A percentile compares a stretch with the other conserved stretches of the same genome.
These are phyloP conservation scores for Cerastis rubricosa DNA, from an alignment of 2,888 invertebrate genomes.

Conservation along the genomic window DNA sequence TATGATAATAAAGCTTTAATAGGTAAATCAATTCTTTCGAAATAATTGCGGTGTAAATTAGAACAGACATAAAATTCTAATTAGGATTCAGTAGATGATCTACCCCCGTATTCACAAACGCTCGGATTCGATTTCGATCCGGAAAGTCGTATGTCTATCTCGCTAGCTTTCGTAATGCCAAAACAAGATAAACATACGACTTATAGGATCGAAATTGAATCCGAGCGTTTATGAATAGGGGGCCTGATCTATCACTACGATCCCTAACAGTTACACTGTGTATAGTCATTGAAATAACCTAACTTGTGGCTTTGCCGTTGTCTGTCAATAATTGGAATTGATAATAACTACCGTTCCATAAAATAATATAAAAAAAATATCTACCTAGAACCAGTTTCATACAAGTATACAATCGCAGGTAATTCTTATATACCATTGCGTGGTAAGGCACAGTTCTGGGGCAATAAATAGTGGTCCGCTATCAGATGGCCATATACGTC, in stretches of 20 bases:
- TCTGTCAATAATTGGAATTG: not conserved
- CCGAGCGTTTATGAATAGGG: too few species aligned
- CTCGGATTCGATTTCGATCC: too few species aligned
- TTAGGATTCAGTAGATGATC: not conserved
- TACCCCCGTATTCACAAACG: too few species aligned
- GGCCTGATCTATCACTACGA: not conserved
- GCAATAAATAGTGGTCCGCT: constrained; percentile 50
- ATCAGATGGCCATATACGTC: constrained; percentile 63
- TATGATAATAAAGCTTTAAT: not conserved
- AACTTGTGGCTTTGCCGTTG: not conserved
- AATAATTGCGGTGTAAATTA: not conserved
- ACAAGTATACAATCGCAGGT: constrained; percentile 24
- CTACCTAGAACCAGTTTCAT: constrained; percentile 10
- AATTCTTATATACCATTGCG: constrained; percentile 35
- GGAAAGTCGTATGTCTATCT: too few species aligned
- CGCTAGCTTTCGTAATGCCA: too few species aligned
- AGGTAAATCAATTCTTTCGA: too few species aligned
- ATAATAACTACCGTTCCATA: not conserved
- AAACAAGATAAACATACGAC: too few species aligned
- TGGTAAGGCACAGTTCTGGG: constrained; percentile 44
- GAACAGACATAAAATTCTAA: not conserved
- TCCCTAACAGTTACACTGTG: not conserved
- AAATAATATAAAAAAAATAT: constrained; percentile 20
- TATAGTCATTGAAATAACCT: not conserved
- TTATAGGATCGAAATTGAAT: too few species aligned